These are phyloP conservation scores for Rhingia rostrata DNA, from an alignment of 2,888 invertebrate genomes.

Conservation along the genomic window DNA sequence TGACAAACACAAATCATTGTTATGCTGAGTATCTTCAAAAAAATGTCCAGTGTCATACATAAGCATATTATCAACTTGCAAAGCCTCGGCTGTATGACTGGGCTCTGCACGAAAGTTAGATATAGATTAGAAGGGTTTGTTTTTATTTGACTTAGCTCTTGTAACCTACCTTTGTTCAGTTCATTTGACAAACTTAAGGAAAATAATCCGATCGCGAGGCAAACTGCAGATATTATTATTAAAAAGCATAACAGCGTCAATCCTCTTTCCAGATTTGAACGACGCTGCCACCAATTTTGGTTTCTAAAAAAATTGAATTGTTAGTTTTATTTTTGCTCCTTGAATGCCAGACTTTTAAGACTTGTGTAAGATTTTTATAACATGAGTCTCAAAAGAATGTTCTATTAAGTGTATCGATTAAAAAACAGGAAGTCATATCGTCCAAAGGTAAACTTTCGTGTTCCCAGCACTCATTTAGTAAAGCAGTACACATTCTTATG, in stretches of 20 bases:
- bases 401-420: too few relatives aligned
- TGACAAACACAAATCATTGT: conserved; percentile 86
- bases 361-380: too few relatives aligned
- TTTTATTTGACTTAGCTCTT: background rate
- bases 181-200: conserved; percentile 83
- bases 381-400: too few relatives aligned
- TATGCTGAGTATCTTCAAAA: conserved; percentile 76
- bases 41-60: conserved; percentile 29
- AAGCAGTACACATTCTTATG: too few relatives aligned
- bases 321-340: too few relatives aligned
- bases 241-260: conserved; percentile 86
- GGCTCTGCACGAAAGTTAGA: background rate
- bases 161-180: conserved; percentile 77
- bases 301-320: conserved; percentile 85
- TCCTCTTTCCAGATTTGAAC: conserved; percentile 88
- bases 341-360: too few relatives aligned
- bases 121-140: background rate
- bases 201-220: conserved; percentile 86
- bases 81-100: conserved; percentile 76
- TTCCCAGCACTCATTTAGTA: too few relatives aligned
- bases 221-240: conserved; percentile 85
- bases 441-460: too few relatives aligned
- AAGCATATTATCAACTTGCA: conserved; percentile 78
- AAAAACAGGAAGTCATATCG: too few relatives aligned
- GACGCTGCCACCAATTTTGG: conserved; percentile 91